Conservation (phyloP, 2,113 vertebrate genomes). For the Cepphus grylle region DNA sequence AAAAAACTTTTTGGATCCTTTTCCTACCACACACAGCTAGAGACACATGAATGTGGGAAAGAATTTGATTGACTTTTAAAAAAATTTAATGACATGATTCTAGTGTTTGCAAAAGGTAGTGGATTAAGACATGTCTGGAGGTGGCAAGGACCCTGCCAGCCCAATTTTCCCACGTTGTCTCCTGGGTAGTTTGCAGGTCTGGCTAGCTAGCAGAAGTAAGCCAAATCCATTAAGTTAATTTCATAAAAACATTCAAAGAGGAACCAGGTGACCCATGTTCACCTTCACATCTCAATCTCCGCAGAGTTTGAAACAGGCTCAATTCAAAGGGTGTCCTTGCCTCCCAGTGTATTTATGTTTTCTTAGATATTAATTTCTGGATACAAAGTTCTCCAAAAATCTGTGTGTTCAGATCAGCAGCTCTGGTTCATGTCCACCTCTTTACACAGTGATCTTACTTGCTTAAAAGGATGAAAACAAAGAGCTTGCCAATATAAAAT, state of each 20-base stretch:
- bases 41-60: not conserved
- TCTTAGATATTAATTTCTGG: not conserved
- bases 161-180: not conserved
- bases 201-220: not conserved
- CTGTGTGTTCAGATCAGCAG: not conserved
- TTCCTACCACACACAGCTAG: slow-evolving; percentile 43
- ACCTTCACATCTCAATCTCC: not conserved
- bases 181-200: not conserved
- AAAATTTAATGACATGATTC: not conserved
- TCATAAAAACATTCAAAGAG: not conserved
- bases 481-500: not conserved
- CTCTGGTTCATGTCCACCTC: not conserved
- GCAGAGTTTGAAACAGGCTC: not conserved
- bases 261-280: not conserved
- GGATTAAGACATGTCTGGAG: not conserved
- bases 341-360: not conserved
- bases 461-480: slow-evolving; percentile 2
- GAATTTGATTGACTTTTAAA: not conserved
- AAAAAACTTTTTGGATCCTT: slow-evolving; percentile 28
- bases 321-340: not conserved
- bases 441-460: not conserved
- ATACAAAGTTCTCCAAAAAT: not conserved
- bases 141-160: not conserved
- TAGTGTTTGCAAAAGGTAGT: not conserved
- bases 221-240: not conserved